These are phyloP conservation scores for Drosophila ambigua DNA, from an alignment of 1,140 invertebrate species.

Conservation along the genomic window DNA sequence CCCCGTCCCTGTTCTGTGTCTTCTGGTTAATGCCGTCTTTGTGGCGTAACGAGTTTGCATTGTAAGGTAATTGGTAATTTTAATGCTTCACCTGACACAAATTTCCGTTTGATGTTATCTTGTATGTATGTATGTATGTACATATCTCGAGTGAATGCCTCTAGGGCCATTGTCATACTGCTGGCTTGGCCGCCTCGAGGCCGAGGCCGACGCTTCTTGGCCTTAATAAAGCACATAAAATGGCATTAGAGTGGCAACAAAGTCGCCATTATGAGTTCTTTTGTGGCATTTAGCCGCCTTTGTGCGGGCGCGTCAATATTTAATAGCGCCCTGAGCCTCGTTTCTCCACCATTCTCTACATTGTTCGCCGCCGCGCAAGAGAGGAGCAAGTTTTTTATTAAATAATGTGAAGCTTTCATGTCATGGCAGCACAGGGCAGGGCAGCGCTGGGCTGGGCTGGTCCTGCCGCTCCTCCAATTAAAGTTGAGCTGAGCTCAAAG, in stretches of 20 bases:
- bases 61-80: conserved; percentile 69
- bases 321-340: conserved; percentile 60
- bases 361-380: conserved; percentile 31
- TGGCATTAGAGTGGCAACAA: conserved; percentile 75
- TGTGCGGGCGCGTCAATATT: conserved; percentile 73
- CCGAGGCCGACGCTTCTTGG: conserved; percentile 12
- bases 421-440: conserved; percentile 21
- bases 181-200: background rate
- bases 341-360: conserved; percentile 17
- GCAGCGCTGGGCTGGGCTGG: background rate
- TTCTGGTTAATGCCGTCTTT: conserved; percentile 28
- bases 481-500: conserved; percentile 32
- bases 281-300: conserved; percentile 78
- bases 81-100: conserved; percentile 77
- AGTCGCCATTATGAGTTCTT: conserved; percentile 79
- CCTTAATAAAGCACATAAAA: conserved; percentile 77
- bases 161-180: background rate
- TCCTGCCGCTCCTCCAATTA: conserved; percentile 30
- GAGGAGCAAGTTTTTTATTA: conserved; percentile 56
- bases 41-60: conserved; percentile 43
- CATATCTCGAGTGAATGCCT: conserved; percentile 27
- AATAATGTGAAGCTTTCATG: conserved; percentile 58
- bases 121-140: background rate
- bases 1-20: background rate
- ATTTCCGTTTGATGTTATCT: conserved; percentile 58